Evolutionary conservation across 2,113 vertebrate species (phyloP).

Genomic region (Myotis davidii): DNA sequence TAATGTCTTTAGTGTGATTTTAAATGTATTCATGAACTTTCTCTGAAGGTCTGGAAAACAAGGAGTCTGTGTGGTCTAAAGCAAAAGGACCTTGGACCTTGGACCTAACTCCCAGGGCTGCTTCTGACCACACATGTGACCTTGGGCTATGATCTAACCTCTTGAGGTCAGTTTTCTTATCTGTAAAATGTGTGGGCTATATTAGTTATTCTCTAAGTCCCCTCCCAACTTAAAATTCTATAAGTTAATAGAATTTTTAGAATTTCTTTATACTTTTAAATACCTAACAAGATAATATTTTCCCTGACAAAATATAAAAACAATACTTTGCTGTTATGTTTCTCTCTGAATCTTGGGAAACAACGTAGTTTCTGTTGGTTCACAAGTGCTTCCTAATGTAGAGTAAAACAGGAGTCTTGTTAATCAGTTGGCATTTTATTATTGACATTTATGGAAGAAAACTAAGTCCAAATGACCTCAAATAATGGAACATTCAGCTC

Average conservation of each 20-base stretch:
- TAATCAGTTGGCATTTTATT: not conserved
- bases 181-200: constrained; percentile 59
- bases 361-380: not conserved
- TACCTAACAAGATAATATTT: not conserved
- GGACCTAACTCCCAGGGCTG: constrained; percentile 71
- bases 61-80: constrained; percentile 75
- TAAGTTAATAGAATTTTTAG: not conserved
- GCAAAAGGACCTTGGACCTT: constrained; percentile 68
- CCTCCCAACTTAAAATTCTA: not conserved
- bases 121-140: constrained; percentile 65
- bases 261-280: constrained; percentile 42
- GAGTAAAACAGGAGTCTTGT: not conserved
- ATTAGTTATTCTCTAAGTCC: constrained; percentile 37
- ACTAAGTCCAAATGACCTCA: not conserved
- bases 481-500: not conserved
- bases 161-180: constrained; percentile 70
- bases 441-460: not conserved
- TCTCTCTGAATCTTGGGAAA: not conserved
- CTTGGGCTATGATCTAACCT: constrained; percentile 68
- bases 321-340: not conserved
- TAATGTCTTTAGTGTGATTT: not conserved
- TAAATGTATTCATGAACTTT: constrained; percentile 67
- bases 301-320: not conserved
- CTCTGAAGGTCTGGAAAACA: constrained; percentile 72
- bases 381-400: not conserved